phyloP scores from a whole-genome alignment of 2,113 vertebrate species.

The Condylura cristata region DNA sequence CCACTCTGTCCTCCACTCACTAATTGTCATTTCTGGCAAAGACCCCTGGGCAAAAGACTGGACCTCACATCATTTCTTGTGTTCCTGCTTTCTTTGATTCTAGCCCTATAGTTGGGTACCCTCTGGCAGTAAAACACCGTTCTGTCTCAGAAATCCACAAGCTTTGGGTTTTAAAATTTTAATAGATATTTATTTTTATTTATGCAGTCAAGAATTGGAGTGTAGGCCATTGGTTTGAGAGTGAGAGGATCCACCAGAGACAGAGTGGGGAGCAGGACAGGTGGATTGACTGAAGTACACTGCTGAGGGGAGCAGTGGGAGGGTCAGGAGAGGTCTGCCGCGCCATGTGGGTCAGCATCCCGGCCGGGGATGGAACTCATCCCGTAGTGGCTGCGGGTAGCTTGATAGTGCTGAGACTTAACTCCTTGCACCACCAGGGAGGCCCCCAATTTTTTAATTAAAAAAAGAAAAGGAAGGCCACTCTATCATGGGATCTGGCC shows the following conservation, averaged over 20 bases:
- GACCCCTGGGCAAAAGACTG: not conserved
- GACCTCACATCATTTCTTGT: not conserved
- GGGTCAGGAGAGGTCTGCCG: too few species aligned
- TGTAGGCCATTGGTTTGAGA: not conserved
- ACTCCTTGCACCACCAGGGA: too few species aligned
- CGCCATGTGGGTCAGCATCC: too few species aligned
- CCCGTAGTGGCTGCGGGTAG: too few species aligned
- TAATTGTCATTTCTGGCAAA: not conserved
- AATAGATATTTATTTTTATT: too few species aligned
- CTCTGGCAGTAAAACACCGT: not conserved
- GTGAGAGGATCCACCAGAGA: too few species aligned
- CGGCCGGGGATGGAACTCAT: too few species aligned
- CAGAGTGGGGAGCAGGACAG: too few species aligned
- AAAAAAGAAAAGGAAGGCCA: not conserved
- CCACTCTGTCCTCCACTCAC: not conserved
- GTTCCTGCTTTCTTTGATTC: not conserved
- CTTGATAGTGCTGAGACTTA: too few species aligned
- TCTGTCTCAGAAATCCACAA: not conserved
- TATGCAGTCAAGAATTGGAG: not conserved
- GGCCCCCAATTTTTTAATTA: not conserved
- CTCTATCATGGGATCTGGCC: not conserved
- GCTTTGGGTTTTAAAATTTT: not conserved
- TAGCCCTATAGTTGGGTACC: not conserved
- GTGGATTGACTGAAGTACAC: too few species aligned
- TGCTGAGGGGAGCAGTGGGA: too few species aligned